Conservation (phyloP, 2,113 vertebrate species). For the Python bivittatus region DNA sequence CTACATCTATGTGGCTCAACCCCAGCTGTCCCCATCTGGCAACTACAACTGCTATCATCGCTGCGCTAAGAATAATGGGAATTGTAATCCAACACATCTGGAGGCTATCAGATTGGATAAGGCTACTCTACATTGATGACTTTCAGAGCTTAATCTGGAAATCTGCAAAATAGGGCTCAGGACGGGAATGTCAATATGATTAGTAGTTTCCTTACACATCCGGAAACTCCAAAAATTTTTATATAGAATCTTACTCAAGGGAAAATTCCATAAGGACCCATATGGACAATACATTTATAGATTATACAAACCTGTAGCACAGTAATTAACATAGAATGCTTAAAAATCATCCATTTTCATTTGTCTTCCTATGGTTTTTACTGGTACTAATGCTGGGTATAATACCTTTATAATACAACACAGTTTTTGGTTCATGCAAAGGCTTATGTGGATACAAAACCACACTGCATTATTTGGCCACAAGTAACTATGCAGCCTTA, state of each 20-base stretch:
- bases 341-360: neutral
- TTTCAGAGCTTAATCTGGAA: neutral
- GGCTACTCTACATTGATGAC: neutral
- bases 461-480: neutral
- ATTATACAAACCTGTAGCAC: neutral
- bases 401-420: neutral
- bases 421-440: neutral
- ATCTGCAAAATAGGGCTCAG: neutral
- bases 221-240: neutral
- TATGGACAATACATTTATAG: neutral
- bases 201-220: neutral
- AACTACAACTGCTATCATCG: neutral
- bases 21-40: neutral
- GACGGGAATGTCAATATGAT: neutral
- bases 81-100: neutral
- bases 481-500: neutral
- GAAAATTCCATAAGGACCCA: neutral
- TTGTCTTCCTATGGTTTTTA: neutral
- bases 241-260: neutral
- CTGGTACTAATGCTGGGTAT: neutral
- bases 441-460: neutral
- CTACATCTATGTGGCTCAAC: neutral
- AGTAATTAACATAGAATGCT: neutral
- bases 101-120: neutral
- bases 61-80: neutral